Evolutionary conservation across 2,113 vertebrate species (phyloP), one percentile per base, ranked within the genome.

Genomic region (Sylvilagus bachmani): DNA sequence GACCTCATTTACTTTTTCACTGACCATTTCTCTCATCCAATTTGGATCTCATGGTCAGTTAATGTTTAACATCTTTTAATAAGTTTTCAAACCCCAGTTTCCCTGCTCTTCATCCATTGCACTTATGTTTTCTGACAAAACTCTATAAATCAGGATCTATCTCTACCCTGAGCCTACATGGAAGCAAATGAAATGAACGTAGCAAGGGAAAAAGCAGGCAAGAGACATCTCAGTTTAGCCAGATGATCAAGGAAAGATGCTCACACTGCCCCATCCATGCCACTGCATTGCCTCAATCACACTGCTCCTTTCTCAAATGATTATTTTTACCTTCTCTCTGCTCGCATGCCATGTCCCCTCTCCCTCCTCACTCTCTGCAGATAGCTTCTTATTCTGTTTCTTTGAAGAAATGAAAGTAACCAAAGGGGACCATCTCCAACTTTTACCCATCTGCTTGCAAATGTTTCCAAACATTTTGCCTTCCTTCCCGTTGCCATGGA

Each of bases 341-440:
- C 38, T 75, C 53, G 55, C 17, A 83, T 44, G 58, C 51, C 33
- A 29, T 58, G 73, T 21, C 29, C 33, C n/a, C 31, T 86, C 67
- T 67, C 29, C 38, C 9, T 81, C 29, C 25, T 95, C 62, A 49
- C 19, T 86, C 29, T 92, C 61, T 7, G 2, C 36, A 96, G 89
- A 89, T 14, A 89, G 27, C 51, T 29, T 85, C 75, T 73, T 31
- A 62, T 82, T 82, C 78, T 58, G 64, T 91, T 91, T 89, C 11
- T 24, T 21, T 53, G 64, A 91, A 51, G 31, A 84, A 74, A 85
- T 49, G 70, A 93, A 94, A 71, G 51, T 44, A 83, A 69, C 24
- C 49, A 87, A 36, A 53, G 66, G 6, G 75, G 12, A 69, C 64
- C 55, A 51, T 71, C 84, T 91, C 61, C 87, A 87, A 19, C 14